Base-by-base conservation (phyloP, 2,113 vertebrate genomes). In the Elanus axillaris region DNA sequence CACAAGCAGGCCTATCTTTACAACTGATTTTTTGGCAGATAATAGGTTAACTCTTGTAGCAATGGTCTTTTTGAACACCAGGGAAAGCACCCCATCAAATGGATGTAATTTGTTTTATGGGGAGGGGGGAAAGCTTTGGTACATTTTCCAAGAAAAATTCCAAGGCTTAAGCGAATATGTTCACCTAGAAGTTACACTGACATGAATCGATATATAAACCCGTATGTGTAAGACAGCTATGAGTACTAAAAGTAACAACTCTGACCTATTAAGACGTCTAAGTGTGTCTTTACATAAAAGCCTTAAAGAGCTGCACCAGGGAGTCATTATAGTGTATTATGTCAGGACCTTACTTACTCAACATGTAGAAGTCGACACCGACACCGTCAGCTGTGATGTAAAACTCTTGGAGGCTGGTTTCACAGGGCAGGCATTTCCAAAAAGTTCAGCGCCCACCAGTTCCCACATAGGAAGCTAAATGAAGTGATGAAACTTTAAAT, bases 131-230 rank as follows among this genome's bases (percentile, higher is more conserved):
- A 93, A 72, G 14, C 68, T 95, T 89, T 86, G 93, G 89, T 73
- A 71, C 79, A 71, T 96, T 95, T 97, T 97, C 94, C 90, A 97
- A 97, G 95, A 96, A 95, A 91, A 42, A 63, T 95, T 96, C 96
- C 64, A 78, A 76, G 85, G 64, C 72, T 82, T 78, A 94, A 40
- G 29, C 72, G 77, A 79, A 10, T 82, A 63, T 29, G 31, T 93
- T 93, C 42, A 20, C 95, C 89, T 87, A 94, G 74, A 43, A 85
- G 88, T 93, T 92, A 82, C 96, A 50, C 67, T 14, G n/a, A 73
- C 18, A 4, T 81, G 94, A 81, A 92, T 95, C 23, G 32, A 96
- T 87, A 81, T 69, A 96, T 96, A 85, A 95, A 84, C 58, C 82
- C 6, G 13, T 91, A 89, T 64, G 90, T 66, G 77, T 94, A 97